These are phyloP conservation scores for Aplocera efformata DNA, from an alignment of 2,888 invertebrate species.

Conservation along the genomic window DNA sequence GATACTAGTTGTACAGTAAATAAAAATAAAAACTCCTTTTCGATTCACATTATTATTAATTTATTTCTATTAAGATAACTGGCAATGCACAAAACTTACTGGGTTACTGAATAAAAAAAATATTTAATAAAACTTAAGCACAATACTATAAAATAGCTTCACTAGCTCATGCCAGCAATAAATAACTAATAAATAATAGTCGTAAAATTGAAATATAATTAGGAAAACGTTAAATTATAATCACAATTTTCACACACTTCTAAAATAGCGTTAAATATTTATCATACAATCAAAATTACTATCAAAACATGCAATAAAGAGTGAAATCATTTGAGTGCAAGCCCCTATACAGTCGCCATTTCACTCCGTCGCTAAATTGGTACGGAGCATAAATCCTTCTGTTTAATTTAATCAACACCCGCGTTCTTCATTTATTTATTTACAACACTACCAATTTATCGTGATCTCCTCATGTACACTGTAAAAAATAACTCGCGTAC, in stretches of 20 bases:
- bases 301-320: conserved; percentile 40
- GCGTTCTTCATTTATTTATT: conserved; percentile 56
- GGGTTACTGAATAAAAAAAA: too few species aligned
- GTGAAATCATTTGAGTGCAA: conserved; percentile 53
- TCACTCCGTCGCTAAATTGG: conserved; percentile 76
- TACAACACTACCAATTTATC: conserved; percentile 43
- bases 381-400: conserved; percentile 68
- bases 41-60: too few species aligned
- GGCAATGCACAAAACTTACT: too few species aligned
- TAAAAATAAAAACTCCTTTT: too few species aligned
- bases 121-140: too few species aligned
- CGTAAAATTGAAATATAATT: background rate
- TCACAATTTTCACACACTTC: conserved; percentile 1
- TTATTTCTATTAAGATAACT: too few species aligned
- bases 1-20: too few species aligned
- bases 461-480: conserved; percentile 41
- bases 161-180: too few species aligned
- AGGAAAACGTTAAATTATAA: background rate
- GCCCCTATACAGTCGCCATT: conserved; percentile 68
- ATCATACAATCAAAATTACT: conserved; percentile 21
- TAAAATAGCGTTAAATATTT: conserved; percentile 5
- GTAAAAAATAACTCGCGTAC: conserved; percentile 29
- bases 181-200: background rate
- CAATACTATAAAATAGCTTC: too few species aligned
- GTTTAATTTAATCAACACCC: conserved; percentile 78